phyloP scores from a whole-genome alignment of 2,888 invertebrate species.

The Phyllotreta cruciferae region DNA sequence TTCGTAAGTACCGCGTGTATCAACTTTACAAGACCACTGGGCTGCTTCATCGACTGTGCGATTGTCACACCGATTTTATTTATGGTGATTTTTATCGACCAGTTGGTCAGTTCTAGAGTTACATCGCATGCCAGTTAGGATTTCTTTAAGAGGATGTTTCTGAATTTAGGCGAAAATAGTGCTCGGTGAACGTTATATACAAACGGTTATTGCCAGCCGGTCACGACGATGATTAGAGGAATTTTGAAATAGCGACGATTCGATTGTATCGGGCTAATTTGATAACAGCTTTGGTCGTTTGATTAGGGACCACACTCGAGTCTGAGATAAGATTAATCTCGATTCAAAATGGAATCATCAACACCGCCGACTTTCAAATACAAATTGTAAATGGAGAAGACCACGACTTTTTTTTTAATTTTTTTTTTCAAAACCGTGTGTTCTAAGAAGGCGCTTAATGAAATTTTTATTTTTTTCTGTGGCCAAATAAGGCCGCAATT shows the following conservation, averaged over 20 bases:
- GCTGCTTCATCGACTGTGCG: conserved; percentile 22
- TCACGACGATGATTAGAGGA: conserved; percentile 32
- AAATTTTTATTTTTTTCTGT: no score
- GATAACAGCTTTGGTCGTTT: conserved; percentile 29
- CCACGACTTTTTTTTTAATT: no score
- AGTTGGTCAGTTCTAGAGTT: conserved; percentile 13
- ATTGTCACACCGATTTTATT: conserved; percentile 32
- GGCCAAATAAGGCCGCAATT: no score
- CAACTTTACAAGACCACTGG: conserved; percentile 31
- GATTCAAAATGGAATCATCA: not conserved
- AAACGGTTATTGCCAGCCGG: conserved; percentile 25
- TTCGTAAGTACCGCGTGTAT: conserved; percentile 21
- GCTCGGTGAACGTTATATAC: conserved; percentile 20
- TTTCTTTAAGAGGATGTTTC: conserved; percentile 7
- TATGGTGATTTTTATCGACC: conserved; percentile 24
- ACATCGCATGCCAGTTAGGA: conserved; percentile 7
- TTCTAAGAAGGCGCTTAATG: no score
- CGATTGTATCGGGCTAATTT: conserved; percentile 30
- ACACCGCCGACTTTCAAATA: no score
- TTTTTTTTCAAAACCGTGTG: no score
- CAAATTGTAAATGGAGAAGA: no score
- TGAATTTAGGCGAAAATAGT: not conserved
- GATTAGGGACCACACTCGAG: conserved; percentile 27
- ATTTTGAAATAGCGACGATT: conserved; percentile 29
- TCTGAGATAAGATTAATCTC: conserved; percentile 13